These are phyloP conservation scores for Helicoverpa assulta DNA, from an alignment of 2,888 invertebrate genomes.

Conservation along the genomic window DNA sequence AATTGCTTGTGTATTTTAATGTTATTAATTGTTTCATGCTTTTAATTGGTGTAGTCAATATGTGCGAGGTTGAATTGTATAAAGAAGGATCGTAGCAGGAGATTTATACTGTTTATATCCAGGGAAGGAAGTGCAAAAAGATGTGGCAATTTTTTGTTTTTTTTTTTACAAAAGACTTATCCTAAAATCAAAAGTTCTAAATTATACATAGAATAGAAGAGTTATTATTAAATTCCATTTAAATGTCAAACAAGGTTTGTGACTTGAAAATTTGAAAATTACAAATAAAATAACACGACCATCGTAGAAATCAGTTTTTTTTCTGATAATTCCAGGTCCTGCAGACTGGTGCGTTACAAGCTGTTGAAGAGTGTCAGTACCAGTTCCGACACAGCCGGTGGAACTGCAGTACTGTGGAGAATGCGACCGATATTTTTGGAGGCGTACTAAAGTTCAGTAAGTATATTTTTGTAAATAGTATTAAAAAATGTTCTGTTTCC, in stretches of 20 bases:
- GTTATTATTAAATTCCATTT: too few relatives aligned
- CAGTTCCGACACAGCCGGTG: conserved; percentile 96
- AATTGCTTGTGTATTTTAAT: conserved; percentile 42
- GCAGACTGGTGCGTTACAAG: conserved; percentile 95
- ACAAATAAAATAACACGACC: not conserved
- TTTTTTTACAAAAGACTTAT: too few relatives aligned
- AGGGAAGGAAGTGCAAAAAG: too few relatives aligned
- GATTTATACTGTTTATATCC: not conserved
- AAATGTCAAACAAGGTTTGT: too few relatives aligned
- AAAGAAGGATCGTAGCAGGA: not conserved
- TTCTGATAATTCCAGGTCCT: conserved; percentile 91
- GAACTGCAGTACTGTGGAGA: conserved; percentile 95
- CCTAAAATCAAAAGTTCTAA: too few relatives aligned
- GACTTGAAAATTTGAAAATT: too few relatives aligned
- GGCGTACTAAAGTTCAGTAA: conserved; percentile 96
- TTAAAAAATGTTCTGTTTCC: too few relatives aligned
- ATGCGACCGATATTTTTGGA: conserved; percentile 95
- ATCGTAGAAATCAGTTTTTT: not conserved
- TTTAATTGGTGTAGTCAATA: not conserved
- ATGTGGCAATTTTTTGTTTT: too few relatives aligned
- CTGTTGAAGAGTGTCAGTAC: conserved; percentile 97
- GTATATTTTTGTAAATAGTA: conserved; percentile 74
- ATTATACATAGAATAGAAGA: too few relatives aligned
- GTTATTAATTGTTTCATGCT: conserved; percentile 21
- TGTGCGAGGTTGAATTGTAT: too few relatives aligned